phyloP scores from a whole-genome alignment of 2,797 vertebrate genomes.

The Eurystomus glaucurus region DNA sequence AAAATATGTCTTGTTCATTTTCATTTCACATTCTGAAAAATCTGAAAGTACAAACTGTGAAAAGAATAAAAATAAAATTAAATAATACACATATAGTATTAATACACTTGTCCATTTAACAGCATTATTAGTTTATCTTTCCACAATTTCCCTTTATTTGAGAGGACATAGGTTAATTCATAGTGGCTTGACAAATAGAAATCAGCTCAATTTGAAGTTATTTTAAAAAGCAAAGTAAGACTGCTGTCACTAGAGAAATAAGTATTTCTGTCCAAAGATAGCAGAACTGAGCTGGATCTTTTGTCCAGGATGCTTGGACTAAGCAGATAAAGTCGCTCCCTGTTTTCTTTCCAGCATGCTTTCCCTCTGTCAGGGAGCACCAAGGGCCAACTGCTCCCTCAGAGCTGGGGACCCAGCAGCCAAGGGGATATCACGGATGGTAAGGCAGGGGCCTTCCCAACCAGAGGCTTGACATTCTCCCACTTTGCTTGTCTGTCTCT shows the following conservation, averaged over 20 bases:
- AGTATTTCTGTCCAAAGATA: not conserved
- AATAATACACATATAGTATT: not conserved
- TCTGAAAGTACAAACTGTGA: not conserved
- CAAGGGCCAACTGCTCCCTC: not conserved
- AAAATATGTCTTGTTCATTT: not conserved
- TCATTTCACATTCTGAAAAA: not conserved
- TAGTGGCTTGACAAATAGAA: not conserved
- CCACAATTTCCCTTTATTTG: not conserved
- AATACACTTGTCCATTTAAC: not conserved
- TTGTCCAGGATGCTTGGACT: not conserved
- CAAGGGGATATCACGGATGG: not conserved
- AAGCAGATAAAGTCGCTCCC: not conserved
- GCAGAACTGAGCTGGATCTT: not conserved
- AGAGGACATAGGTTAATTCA: not conserved
- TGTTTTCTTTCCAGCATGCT: not conserved
- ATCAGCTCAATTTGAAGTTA: not conserved
- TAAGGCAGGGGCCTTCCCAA: not conserved
- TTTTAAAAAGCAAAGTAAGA: not conserved
- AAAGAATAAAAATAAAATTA: not conserved
- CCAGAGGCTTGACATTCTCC: not conserved
- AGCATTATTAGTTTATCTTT: not conserved
- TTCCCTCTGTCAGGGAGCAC: not conserved
- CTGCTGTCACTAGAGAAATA: not conserved
- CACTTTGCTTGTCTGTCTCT: not conserved
- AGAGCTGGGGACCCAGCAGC: not conserved